Base-by-base conservation (phyloP, 2,113 vertebrate species). In the Entomyzon cyanotis region DNA sequence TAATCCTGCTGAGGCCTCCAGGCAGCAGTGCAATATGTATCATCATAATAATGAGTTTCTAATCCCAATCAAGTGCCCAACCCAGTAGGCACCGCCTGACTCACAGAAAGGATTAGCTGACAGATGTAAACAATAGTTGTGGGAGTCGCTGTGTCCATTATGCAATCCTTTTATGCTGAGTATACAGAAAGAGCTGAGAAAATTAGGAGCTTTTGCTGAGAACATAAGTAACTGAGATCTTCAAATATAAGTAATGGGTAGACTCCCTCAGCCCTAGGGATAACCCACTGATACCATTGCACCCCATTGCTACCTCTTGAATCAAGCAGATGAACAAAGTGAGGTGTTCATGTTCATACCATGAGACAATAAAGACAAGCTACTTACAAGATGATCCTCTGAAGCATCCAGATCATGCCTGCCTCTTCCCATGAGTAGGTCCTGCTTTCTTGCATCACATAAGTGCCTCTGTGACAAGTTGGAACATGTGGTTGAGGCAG, bases 161-260 rank as follows among this genome's bases (percentile, higher is more conserved):
- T 47, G 80, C 85, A 96, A 94, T 74, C 58, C 37, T 96, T 94
- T 95, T 89, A 78, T 95, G 94, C 94, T 94, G 90, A 97, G 52
- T 77, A 63, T 44, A 85, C 59, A 80, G 67, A 93, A 95, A 83
- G 33, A 95, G 70, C n/a, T 91, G 91, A 91, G 93, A 91, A 95
- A 91, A 92, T 85, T 50, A 64, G 71, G 33, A 83, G 31, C 27
- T 90, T 90, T 84, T 80, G 71, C 68, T 95, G 79, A 95, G 87
- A 95, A 84, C 53, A 47, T 35, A 94, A 90, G 19, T 68, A 93
- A 85, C 75, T 69, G 46, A 86, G 59, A 55, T 60, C 88, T 91
- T 94, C 27, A 80, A 88, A 47, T 80, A 3, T 5, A 75, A 12
- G 4, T 83, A 83, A 91, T 70, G 56, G 33, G 39, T 46, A 90